A percentile compares a stretch with the other conserved stretches of the same genome.
These are phyloP conservation scores for Eupsittula cactorum DNA, from an alignment of 2,113 vertebrate genomes.

Conservation along the genomic window DNA sequence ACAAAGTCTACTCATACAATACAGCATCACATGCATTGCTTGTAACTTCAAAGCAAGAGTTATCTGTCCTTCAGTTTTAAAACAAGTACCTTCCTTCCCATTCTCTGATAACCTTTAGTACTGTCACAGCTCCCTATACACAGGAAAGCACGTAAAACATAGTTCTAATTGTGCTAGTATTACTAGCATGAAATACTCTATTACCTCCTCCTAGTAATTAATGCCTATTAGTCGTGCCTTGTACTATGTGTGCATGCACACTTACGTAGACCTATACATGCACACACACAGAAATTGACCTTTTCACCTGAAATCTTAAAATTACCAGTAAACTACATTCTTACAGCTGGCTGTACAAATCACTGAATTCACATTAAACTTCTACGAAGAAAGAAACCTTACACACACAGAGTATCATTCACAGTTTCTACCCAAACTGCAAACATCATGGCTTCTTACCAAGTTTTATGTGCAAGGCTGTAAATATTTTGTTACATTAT, in stretches of 20 bases:
- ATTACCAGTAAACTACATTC: not conserved
- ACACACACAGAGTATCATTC: not conserved
- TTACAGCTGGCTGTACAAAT: not conserved
- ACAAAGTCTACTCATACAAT: not conserved
- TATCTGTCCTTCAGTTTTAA: not conserved
- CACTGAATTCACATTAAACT: not conserved
- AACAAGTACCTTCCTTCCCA: not conserved
- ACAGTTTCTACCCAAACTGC: not conserved
- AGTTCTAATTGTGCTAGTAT: not conserved
- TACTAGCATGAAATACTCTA: not conserved
- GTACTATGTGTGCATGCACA: fast-evolving
- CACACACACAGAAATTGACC: not conserved
- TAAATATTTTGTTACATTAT: not conserved
- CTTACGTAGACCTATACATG: fast-evolving
- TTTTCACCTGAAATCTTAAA: not conserved
- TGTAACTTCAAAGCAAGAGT: not conserved
- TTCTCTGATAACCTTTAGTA: not conserved
- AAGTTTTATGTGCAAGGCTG: not conserved
- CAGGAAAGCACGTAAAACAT: not conserved
- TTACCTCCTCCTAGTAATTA: not conserved
- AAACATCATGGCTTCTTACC: fast-evolving
- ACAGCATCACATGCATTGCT: not conserved
- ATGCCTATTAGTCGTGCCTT: not conserved
- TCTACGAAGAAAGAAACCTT: not conserved
- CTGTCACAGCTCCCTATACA: not conserved